Percentiles rank a stretch among this genome's conserved stretches.
Conservation (phyloP, 2,797 vertebrate species). For the Pygocentrus nattereri region DNA sequence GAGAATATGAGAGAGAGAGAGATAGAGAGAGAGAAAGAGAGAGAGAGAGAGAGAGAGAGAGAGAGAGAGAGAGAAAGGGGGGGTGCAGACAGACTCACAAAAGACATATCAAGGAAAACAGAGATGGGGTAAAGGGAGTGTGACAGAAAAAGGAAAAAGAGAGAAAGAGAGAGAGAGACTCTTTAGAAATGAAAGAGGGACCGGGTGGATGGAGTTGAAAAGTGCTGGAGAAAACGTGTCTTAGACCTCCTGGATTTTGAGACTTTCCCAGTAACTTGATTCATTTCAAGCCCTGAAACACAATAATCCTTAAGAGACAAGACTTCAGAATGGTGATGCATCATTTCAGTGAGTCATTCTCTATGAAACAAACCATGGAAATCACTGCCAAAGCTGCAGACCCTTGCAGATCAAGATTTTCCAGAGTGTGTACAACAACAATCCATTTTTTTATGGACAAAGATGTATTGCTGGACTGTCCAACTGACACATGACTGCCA, state of each 20-base stretch:
- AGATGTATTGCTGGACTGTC: background rate
- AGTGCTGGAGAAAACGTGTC: slow-evolving; percentile 22
- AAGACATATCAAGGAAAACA: too few species aligned
- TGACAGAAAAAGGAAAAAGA: slow-evolving; percentile 15
- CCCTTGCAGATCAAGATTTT: background rate
- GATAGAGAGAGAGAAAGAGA: too few species aligned
- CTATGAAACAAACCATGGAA: slow-evolving; percentile 1
- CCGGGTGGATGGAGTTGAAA: background rate
- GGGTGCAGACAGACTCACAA: too few species aligned
- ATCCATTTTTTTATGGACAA: background rate
- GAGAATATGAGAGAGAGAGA: too few species aligned
- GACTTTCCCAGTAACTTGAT: slow-evolving; percentile 34
- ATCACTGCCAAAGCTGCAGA: slow-evolving; percentile 21
- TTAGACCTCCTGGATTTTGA: slow-evolving; percentile 27
- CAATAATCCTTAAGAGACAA: slow-evolving; percentile 23
- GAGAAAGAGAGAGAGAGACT: slow-evolving; percentile 47
- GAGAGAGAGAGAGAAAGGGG: too few species aligned
- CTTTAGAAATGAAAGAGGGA: slow-evolving; percentile 31
- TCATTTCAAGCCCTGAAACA: slow-evolving; percentile 38
- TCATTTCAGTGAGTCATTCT: slow-evolving; percentile 13
- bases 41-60: too few species aligned
- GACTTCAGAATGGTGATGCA: slow-evolving; percentile 18
- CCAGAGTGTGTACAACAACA: background rate
- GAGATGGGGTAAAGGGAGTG: too few species aligned
- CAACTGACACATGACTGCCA: background rate